Base-by-base conservation (phyloP, 2,113 vertebrate genomes). In the Ivindomyrus marchei region DNA sequence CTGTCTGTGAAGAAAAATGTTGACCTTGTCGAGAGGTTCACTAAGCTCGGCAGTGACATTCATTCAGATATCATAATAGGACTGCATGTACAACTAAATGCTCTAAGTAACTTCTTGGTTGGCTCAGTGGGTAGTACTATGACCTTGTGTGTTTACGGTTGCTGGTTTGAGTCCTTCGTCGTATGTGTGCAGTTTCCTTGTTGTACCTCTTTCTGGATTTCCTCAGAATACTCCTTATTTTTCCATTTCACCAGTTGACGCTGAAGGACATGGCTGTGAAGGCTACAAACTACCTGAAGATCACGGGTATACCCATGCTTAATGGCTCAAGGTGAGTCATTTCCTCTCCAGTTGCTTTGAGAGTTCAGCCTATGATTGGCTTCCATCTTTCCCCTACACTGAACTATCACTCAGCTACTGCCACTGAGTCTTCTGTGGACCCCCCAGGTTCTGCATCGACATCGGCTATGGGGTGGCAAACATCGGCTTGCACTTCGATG, bases 401-500 rank as follows among this genome's bases (percentile, higher is more conserved):
- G 13, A 9, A 49, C 31, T 9, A 9, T 62, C 24, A 62, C 58
- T 62, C 58, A n/a, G 58, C 2, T n/a, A 7, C 58, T 10, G 80
- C 80, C 9, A 39, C 39, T 53, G 7, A 86, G 7, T 36, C 36
- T 10, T n/a, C 56, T 8, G 7, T 62, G 24, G 7, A n/a, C 58
- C 46, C 24, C 24, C 58, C 36, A 96, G 96, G n/a, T 96, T 96
- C 66, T 17, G 92, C 45, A 90, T 96, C 90, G 95, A 96, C 91
- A 93, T 96, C 2, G 96, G 96, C 2, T 95, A 95, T 0, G 90
- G 93, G 49, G 0, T 86, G 0, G 92, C 95, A 0, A 92, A 94
- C 89, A 88, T 96, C 0, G 95, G 95, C 0, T 31, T 97, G 89
- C 95, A 96, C 93, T 95, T 97, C 88, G 96, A 96, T 92, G 94